A percentile compares a stretch with the other conserved stretches of the same genome.
Evolutionary conservation across 2,888 invertebrate species (phyloP).

Genomic region (Diaperis boleti): DNA sequence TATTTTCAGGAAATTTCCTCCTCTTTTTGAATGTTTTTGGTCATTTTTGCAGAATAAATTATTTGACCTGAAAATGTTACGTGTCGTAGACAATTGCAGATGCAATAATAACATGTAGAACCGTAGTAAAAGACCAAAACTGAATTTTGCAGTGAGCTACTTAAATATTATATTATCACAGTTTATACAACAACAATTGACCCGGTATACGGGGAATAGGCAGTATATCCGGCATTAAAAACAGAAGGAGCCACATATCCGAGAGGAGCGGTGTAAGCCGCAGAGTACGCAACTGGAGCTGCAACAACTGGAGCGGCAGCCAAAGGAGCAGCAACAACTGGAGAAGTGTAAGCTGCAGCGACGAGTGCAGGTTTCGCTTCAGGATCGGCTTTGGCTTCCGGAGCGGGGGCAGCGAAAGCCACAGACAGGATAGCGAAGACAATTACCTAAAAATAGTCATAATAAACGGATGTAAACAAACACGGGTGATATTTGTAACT

Average conservation of each 20-base stretch:
- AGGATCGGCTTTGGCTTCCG: constrained; percentile 46
- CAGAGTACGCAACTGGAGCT: constrained; percentile 31
- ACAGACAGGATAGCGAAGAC: constrained; percentile 46
- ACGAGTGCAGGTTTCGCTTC: too few species aligned
- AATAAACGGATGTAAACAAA: neutral
- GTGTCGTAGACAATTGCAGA: too few species aligned
- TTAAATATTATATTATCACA: constrained; percentile 9
- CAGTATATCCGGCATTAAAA: constrained; percentile 41
- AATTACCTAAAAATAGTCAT: constrained; percentile 44
- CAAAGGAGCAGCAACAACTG: too few species aligned
- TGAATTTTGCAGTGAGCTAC: too few species aligned
- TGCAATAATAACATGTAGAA: too few species aligned
- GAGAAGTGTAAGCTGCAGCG: constrained; percentile 45
- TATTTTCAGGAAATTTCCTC: too few species aligned
- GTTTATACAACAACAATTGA: constrained; percentile 38
- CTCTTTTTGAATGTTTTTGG: too few species aligned
- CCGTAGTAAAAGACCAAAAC: too few species aligned
- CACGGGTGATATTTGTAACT: constrained; percentile 18
- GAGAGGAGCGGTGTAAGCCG: constrained; percentile 35
- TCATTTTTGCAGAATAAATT: too few species aligned
- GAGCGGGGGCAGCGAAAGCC: constrained; percentile 37
- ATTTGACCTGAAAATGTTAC: too few species aligned
- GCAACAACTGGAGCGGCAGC: constrained; percentile 33
- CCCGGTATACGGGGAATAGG: constrained; percentile 41
- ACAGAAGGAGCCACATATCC: constrained; percentile 38